Evolutionary conservation across 2,113 vertebrate genomes (phyloP).

Genomic region (Dipodomys merriami): DNA sequence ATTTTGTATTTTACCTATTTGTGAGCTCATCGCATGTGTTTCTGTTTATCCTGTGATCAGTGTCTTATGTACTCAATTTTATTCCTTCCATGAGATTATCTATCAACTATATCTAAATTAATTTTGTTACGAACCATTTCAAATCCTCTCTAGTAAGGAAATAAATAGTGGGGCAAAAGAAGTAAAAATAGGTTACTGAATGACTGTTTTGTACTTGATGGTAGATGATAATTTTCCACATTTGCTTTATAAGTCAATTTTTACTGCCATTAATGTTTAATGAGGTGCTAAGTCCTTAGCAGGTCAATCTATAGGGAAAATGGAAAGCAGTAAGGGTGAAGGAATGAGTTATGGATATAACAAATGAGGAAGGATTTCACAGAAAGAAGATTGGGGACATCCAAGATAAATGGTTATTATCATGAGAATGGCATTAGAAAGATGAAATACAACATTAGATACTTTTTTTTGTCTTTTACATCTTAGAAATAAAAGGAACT

Average conservation of each 20-base stretch:
- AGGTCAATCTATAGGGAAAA: background rate
- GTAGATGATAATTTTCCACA: slow-evolving; percentile 22
- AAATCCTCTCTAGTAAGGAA: slow-evolving; percentile 19
- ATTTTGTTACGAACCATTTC: slow-evolving; percentile 29
- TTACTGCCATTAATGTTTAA: slow-evolving; percentile 36
- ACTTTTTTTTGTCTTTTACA: background rate
- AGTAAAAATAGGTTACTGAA: background rate
- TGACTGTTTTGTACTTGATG: background rate
- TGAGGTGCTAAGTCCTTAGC: background rate
- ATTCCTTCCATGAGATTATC: slow-evolving; percentile 16
- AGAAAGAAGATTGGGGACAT: background rate
- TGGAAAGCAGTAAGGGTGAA: background rate
- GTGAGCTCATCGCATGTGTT: slow-evolving; percentile 65
- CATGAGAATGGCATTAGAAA: background rate
- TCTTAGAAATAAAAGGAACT: background rate
- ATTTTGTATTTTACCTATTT: slow-evolving; percentile 75
- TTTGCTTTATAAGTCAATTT: slow-evolving; percentile 40
- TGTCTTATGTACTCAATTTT: slow-evolving; percentile 45
- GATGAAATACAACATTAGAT: slow-evolving; percentile 12
- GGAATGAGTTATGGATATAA: slow-evolving; percentile 9
- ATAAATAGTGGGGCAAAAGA: background rate
- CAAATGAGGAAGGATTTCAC: background rate
- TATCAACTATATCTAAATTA: slow-evolving; percentile 3
- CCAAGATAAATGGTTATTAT: slow-evolving; percentile 1
- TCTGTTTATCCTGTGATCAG: slow-evolving; percentile 65